A percentile compares a stretch with the other conserved stretches of the same genome.
Conservation (phyloP, 2,888 invertebrate genomes). For the Acanthosepion pharaonis region DNA sequence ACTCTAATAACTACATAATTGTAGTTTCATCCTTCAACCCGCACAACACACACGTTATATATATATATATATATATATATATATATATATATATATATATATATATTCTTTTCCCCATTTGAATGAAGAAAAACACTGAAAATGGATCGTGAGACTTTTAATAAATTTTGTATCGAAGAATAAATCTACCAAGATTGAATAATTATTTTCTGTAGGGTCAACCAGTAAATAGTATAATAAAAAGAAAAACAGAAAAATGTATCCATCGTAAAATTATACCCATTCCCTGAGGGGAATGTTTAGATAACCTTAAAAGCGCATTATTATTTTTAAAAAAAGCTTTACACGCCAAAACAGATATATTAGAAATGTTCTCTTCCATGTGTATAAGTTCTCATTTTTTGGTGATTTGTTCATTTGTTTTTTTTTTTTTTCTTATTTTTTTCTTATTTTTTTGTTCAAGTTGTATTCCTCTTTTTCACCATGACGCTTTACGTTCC, state of each 20-base stretch:
- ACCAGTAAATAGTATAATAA: neutral
- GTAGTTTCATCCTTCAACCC: too few species aligned
- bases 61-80: too few species aligned
- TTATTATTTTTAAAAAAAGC: neutral
- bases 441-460: neutral
- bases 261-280: neutral
- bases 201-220: neutral
- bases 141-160: neutral
- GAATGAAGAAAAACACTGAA: neutral
- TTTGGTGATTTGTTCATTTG: neutral
- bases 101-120: neutral
- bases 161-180: neutral
- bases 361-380: neutral
- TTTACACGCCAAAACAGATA: neutral
- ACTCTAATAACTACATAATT: too few species aligned
- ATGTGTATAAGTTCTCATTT: neutral
- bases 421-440: too few species aligned
- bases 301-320: neutral
- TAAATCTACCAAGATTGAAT: neutral
- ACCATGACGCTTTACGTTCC: too few species aligned
- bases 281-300: neutral
- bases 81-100: too few species aligned
- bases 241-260: too few species aligned
- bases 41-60: too few species aligned
- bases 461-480: neutral